phyloP scores from a whole-genome alignment of 1,140 invertebrate species.

The Ceratina japonica region DNA sequence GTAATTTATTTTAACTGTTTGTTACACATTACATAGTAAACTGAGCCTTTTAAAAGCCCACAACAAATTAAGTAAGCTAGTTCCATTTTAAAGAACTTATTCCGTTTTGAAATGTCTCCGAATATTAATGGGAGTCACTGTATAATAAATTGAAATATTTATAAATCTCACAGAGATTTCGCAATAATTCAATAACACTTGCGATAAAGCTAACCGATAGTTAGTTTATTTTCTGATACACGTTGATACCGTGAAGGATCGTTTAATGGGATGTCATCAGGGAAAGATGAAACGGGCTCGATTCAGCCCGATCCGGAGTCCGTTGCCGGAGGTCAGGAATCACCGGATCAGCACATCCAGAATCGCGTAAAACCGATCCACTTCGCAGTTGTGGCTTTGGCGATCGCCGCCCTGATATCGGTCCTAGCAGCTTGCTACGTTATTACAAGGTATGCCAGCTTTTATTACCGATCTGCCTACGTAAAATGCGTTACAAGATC shows the following conservation, averaged over 20 bases:
- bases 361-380: slow-evolving; percentile 59
- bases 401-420: slow-evolving; percentile 69
- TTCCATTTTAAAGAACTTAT: too few species aligned
- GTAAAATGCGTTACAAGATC: not conserved
- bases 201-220: not conserved
- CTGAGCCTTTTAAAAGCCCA: too few species aligned
- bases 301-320: slow-evolving; percentile 16
- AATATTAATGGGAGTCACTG: too few species aligned
- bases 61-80: too few species aligned
- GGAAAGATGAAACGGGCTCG: slow-evolving; percentile 5
- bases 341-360: slow-evolving; percentile 15
- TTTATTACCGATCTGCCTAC: slow-evolving; percentile 18
- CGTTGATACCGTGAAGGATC: not conserved
- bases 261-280: not conserved
- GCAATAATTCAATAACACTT: too few species aligned
- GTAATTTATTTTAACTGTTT: too few species aligned
- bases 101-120: too few species aligned
- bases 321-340: slow-evolving; percentile 36
- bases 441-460: slow-evolving; percentile 64
- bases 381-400: slow-evolving; percentile 63
- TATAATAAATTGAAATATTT: too few species aligned
- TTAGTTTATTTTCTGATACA: not conserved
- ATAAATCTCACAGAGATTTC: too few species aligned
- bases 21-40: too few species aligned
- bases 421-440: slow-evolving; percentile 71